Percentiles rank a stretch among this genome's conserved stretches.
These are phyloP conservation scores for Phalloptychus januarius DNA, from an alignment of 2,797 vertebrate genomes.

Conservation along the genomic window DNA sequence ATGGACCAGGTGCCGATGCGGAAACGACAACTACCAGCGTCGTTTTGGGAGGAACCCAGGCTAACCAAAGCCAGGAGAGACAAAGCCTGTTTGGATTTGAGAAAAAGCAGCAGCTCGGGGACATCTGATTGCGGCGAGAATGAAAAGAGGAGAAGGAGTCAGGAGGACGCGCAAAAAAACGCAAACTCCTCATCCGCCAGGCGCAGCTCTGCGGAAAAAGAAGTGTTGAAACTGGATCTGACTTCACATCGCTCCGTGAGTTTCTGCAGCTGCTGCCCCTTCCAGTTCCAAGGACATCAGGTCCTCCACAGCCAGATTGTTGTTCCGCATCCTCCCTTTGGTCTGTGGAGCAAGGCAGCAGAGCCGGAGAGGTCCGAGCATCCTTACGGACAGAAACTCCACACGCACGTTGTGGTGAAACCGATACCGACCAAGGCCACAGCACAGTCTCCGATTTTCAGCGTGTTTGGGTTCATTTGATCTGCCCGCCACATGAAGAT, in stretches of 20 bases:
- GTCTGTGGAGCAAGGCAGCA: constrained; percentile 84
- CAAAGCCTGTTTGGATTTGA: constrained; percentile 65
- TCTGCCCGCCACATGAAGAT: constrained; percentile 2
- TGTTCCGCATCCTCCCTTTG: constrained; percentile 81
- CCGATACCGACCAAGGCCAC: constrained; percentile 96
- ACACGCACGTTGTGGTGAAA: constrained; percentile 92
- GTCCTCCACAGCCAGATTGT: constrained; percentile 82
- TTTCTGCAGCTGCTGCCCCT: constrained; percentile 89
- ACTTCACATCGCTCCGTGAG: constrained; percentile 76
- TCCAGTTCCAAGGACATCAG: constrained; percentile 89
- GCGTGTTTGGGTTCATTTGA: constrained; percentile 95
- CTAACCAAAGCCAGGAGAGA: constrained; percentile 72
- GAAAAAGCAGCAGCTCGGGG: constrained; percentile 48
- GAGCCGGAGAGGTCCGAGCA: constrained; percentile 72
- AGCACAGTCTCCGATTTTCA: constrained; percentile 88
- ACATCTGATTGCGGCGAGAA: constrained; percentile 48
- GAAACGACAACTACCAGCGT: constrained; percentile 95
- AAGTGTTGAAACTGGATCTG: constrained; percentile 77
- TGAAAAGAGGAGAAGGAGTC: constrained; percentile 63
- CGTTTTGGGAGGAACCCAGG: constrained; percentile 97
- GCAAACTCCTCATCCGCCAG: constrained; percentile 48
- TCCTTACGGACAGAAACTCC: constrained; percentile 82
- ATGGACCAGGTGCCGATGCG: constrained; percentile 94
- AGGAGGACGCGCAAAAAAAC: constrained; percentile 69
- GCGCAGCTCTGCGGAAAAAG: constrained; percentile 74